phyloP scores from a whole-genome alignment of 2,888 invertebrate genomes.

The Cenopis cana region DNA sequence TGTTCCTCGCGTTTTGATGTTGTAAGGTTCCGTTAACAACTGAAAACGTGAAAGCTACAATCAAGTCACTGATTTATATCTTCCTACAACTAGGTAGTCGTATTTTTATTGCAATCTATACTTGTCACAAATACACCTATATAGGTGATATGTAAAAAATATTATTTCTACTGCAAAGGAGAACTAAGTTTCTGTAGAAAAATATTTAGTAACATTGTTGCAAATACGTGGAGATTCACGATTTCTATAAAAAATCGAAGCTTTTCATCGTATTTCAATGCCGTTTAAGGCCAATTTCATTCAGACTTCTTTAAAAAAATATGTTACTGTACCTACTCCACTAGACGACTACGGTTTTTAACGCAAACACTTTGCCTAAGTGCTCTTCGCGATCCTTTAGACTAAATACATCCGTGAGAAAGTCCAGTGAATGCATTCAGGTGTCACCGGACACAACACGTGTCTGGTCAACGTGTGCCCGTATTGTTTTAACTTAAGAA shows the following conservation, averaged over 20 bases:
- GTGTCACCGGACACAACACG: conserved; percentile 66
- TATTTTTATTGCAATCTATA: neutral
- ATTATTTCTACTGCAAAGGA: too few relatives aligned
- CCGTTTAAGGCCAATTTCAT: neutral
- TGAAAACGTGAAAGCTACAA: conserved; percentile 8
- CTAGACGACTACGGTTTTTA: neutral
- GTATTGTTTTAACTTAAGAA: conserved; percentile 73
- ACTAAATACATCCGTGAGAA: conserved; percentile 73
- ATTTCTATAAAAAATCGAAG: too few relatives aligned
- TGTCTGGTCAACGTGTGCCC: conserved; percentile 75
- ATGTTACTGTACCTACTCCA: neutral
- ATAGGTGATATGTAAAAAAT: neutral
- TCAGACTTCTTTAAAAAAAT: neutral
- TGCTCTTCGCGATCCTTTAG: conserved; percentile 67
- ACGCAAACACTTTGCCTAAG: conserved; percentile 55
- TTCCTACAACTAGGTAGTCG: neutral
- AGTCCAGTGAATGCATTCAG: conserved; percentile 65
- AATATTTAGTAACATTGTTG: neutral
- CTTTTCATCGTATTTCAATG: neutral
- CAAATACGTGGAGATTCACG: too few relatives aligned
- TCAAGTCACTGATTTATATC: neutral
- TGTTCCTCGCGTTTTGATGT: conserved; percentile 40
- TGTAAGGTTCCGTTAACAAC: conserved; percentile 41
- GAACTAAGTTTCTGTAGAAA: too few relatives aligned
- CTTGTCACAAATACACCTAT: neutral